phyloP scores from a whole-genome alignment of 2,113 vertebrate species.

The Rhinoptilus africanus region DNA sequence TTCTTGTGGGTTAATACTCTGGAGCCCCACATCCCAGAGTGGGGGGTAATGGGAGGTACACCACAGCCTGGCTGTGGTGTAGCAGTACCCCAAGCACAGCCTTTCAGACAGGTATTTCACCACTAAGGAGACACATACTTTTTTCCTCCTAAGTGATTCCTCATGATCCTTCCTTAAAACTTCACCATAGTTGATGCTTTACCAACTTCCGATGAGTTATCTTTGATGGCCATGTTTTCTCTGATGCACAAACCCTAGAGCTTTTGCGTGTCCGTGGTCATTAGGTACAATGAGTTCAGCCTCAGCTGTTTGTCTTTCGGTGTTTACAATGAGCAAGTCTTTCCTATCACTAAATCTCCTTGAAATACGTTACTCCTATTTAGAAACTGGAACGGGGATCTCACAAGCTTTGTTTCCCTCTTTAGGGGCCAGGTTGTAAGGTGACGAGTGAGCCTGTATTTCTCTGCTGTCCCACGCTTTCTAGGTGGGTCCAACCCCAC shows the following conservation, averaged over 20 bases:
- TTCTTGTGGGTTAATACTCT: neutral
- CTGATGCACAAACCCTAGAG: neutral
- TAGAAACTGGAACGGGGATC: neutral
- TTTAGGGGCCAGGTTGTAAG: neutral
- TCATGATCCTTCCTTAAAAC: neutral
- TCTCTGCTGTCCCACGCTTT: neutral
- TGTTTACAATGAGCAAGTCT: neutral
- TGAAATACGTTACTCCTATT: neutral
- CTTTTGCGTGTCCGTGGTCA: rapidly evolving
- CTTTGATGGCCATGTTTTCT: neutral
- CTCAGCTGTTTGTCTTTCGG: neutral
- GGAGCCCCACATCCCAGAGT: neutral
- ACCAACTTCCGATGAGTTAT: neutral
- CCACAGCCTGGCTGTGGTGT: neutral
- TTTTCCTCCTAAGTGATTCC: neutral
- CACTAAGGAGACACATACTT: neutral
- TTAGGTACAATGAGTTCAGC: neutral
- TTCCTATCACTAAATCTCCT: neutral
- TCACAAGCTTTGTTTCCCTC: neutral
- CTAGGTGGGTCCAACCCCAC: neutral
- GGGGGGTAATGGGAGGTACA: no score
- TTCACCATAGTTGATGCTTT: neutral
- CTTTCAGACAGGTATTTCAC: neutral
- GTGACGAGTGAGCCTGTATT: neutral
- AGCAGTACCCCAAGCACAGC: neutral